Percentiles rank a stretch among this genome's conserved stretches.
phyloP scores from a whole-genome alignment of 2,888 invertebrate species.

The Trichogramma dendrolimi region DNA sequence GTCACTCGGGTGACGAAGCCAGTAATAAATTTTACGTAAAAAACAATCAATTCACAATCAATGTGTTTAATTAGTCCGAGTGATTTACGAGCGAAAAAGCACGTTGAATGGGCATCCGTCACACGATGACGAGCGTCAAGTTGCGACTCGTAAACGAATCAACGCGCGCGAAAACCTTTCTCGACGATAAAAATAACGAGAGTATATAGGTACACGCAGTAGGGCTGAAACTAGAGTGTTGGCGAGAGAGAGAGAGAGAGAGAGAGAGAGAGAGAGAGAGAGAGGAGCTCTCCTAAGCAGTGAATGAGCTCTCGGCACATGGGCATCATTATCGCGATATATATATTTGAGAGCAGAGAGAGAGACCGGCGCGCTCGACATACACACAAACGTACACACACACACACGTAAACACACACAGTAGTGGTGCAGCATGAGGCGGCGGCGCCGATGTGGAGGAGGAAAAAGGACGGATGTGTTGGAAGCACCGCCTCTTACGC shows the following conservation, averaged over 20 bases:
- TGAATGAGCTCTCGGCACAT: no score
- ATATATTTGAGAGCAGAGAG: no score
- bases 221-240: not conserved
- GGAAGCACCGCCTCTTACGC: constrained; percentile 28
- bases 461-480: constrained; percentile 22
- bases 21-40: no score
- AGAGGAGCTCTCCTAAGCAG: not conserved
- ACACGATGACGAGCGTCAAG: not conserved
- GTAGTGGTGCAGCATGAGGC: not conserved
- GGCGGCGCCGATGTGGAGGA: constrained; percentile 10
- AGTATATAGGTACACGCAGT: not conserved
- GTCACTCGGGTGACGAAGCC: no score
- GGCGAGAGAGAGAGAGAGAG: constrained; percentile 1
- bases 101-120: not conserved
- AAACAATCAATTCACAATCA: no score
- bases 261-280: not conserved
- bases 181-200: constrained; percentile 1
- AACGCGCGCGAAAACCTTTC: not conserved
- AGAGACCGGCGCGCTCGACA: no score
- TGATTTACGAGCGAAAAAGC: constrained; percentile 20
- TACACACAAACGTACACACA: no score
- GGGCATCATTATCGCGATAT: no score
- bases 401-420: no score
- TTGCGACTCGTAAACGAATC: not conserved
- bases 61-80: not conserved